These are phyloP conservation scores for Oryzias javanicus DNA, from an alignment of 2,113 vertebrate species.

Conservation along the genomic window DNA sequence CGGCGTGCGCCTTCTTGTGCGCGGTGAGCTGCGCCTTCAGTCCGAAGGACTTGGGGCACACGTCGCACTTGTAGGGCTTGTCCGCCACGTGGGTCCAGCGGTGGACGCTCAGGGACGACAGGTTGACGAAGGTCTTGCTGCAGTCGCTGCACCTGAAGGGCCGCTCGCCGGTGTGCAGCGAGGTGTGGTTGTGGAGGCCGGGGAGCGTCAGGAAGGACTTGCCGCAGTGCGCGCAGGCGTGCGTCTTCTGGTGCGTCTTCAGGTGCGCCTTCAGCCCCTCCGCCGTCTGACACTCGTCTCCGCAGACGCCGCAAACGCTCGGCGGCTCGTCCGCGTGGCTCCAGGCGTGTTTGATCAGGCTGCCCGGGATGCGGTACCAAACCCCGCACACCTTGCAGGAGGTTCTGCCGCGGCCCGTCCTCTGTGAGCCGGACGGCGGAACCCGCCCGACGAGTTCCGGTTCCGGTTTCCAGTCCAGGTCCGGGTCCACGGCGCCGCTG, in stretches of 20 bases:
- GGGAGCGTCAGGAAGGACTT: conserved; percentile 19
- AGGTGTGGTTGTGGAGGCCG: conserved; percentile 26
- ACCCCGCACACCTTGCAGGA: conserved; percentile 1
- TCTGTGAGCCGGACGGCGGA: not conserved
- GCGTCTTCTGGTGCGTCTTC: conserved; percentile 14
- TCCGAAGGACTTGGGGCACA: conserved; percentile 26
- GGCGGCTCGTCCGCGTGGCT: conserved; percentile 19
- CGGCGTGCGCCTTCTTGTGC: conserved; percentile 21
- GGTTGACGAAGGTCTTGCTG: conserved; percentile 21
- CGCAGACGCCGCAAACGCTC: conserved; percentile 37
- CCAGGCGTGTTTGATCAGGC: conserved; percentile 36
- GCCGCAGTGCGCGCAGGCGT: conserved; percentile 27
- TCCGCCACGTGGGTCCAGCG: conserved; percentile 32
- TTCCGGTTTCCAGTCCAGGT: conserved; percentile 11
- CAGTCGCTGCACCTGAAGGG: conserved; percentile 24
- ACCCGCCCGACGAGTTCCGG: not conserved
- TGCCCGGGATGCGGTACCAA: not conserved
- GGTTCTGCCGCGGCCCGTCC: not conserved
- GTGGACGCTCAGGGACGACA: conserved; percentile 14
- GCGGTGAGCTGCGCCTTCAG: conserved; percentile 24
- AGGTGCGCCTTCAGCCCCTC: conserved; percentile 23
- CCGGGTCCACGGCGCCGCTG: not conserved
- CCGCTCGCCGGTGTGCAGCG: conserved; percentile 9
- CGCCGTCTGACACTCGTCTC: not conserved
- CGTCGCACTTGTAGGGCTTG: conserved; percentile 32